Base-by-base conservation (phyloP, 2,888 invertebrate genomes). In the Calliopum simillimum region DNA sequence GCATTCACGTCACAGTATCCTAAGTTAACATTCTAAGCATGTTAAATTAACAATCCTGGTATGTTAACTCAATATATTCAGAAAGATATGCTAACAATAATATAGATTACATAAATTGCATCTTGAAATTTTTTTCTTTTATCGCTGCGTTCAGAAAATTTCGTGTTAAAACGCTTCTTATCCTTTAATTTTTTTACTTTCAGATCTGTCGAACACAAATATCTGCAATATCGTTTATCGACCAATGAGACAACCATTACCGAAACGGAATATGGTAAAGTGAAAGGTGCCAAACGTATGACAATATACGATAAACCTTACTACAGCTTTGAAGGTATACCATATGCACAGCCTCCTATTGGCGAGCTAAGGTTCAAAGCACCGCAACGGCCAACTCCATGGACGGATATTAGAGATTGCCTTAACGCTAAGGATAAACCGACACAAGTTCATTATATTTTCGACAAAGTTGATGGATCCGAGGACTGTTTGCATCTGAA, bases 401-500 rank as follows among this genome's bases (percentile, higher is more conserved):
- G 89, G 89, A 77, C 76, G 13, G 87, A 84, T 5, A 72, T 87
- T 1, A 76, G 83, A 67, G 86, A 89, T 72, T 87, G 87, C 14
- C 82, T 82, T 2, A 76, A 79, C 44, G 72, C 82, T 63, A 82
- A 81, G 61, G 79, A 82, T 14, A 78, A 81, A 71, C 79, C 85
- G 41, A 78, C 85, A 51, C 86, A 87, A 74, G 78, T 79, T 68
- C 80, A 86, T 43, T 75, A 81, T 1, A 76, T 85, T 4, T 74
- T 73, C 21, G 77, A 85, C 49, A 81, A 82, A 74, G 75, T 85
- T 6, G 82, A 87, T 56, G 89, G 89, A 8, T 79, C 82, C 43
- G 89, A 89, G 80, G 88, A 89, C 76, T 89, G 89, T 73, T 80
- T 89, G n/a, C 87, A 87, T 76, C 77, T 89, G 11, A 89, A 88